These are phyloP conservation scores for Neotoma lepida DNA, from an alignment of 2,113 vertebrate species.

Conservation along the genomic window DNA sequence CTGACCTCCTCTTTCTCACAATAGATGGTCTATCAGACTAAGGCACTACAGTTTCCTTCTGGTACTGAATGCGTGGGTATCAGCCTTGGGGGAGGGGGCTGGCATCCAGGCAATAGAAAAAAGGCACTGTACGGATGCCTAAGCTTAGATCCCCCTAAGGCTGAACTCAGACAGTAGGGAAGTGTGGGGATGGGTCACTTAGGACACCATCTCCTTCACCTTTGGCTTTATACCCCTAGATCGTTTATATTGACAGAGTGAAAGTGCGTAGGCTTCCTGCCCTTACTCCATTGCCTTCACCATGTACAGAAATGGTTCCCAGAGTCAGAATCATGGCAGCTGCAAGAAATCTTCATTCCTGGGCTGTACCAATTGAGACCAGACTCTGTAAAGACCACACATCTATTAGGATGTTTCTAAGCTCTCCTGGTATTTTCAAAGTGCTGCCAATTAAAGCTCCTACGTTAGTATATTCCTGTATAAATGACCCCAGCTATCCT, in stretches of 20 bases:
- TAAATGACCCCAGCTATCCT: neutral
- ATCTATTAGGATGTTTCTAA: neutral
- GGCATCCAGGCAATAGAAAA: neutral
- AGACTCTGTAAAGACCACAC: neutral
- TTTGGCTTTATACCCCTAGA: neutral
- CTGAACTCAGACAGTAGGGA: neutral
- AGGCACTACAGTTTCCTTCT: neutral
- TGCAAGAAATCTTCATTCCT: neutral
- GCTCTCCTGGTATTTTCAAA: neutral
- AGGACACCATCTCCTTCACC: neutral
- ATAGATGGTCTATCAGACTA: slow-evolving; percentile 27
- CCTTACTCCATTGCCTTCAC: neutral
- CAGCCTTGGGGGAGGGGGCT: neutral
- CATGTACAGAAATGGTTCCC: neutral
- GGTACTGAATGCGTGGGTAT: neutral
- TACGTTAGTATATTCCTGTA: neutral
- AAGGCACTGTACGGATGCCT: neutral
- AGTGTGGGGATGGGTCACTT: neutral
- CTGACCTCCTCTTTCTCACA: slow-evolving; percentile 47
- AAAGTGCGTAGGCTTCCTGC: neutral
- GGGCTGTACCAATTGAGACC: neutral
- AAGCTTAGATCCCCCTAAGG: neutral
- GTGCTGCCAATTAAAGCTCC: neutral
- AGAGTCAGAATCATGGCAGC: neutral
- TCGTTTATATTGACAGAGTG: neutral